Evolutionary conservation across 64 coral and sea anemone genomes (phyloP).

Genomic region (Stichodactyla mertensii): DNA sequence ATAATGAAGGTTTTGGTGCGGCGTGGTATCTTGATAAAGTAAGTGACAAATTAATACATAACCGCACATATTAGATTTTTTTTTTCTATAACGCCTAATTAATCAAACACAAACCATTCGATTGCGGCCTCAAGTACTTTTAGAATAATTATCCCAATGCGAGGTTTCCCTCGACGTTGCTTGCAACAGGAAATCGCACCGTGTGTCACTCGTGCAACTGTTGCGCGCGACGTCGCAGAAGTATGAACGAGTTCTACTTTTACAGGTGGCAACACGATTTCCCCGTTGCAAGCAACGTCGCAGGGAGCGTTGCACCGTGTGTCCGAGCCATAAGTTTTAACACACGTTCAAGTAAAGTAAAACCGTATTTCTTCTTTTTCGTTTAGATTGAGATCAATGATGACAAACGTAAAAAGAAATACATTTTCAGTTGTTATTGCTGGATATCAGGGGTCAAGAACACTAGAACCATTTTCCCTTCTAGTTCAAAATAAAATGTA

Average conservation of each 20-base stretch:
- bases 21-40: slow-evolving; percentile 69
- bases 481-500: background rate
- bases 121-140: background rate
- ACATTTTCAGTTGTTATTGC: slow-evolving; percentile 8
- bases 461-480: background rate
- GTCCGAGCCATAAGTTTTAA: background rate
- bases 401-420: slow-evolving; percentile 2
- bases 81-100: background rate
- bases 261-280: too few species aligned
- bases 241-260: too few species aligned
- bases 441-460: background rate
- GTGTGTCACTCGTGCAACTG: too few species aligned
- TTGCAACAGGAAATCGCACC: too few species aligned
- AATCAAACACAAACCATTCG: background rate
- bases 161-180: too few species aligned
- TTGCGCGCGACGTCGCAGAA: too few species aligned
- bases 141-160: too few species aligned
- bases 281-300: too few species aligned
- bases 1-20: slow-evolving; percentile 26
- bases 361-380: background rate
- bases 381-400: background rate
- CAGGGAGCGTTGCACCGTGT: too few species aligned
- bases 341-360: background rate
- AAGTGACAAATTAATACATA: too few species aligned
- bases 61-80: background rate